Percentiles rank a stretch among this genome's conserved stretches.
Conservation (phyloP, 2,888 invertebrate genomes). For the Lagria hirta region DNA sequence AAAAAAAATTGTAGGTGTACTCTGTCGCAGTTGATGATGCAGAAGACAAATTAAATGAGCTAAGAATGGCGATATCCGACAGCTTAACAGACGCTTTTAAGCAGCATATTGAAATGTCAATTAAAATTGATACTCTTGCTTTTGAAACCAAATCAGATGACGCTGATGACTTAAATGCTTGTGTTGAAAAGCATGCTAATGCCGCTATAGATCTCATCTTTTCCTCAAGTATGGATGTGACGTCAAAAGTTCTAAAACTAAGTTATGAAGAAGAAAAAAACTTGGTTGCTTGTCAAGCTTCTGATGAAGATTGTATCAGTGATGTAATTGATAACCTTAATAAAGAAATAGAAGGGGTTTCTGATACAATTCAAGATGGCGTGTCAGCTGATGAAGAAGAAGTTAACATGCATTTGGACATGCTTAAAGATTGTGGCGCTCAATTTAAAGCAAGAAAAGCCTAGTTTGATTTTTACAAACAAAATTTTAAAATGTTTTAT, state of each 20-base stretch:
- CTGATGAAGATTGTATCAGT: constrained; percentile 4
- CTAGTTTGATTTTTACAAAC: too few species aligned
- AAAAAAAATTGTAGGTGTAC: too few species aligned
- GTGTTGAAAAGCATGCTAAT: constrained; percentile 5
- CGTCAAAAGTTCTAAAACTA: background rate
- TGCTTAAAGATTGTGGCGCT: too few species aligned
- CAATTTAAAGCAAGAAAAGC: too few species aligned
- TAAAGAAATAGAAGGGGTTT: background rate
- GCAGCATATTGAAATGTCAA: constrained; percentile 11
- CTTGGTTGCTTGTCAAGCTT: constrained; percentile 2
- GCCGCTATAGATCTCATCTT: constrained; percentile 2
- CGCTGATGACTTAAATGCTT: background rate
- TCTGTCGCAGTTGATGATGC: constrained; percentile 9
- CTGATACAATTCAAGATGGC: constrained; percentile 3
- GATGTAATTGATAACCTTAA: constrained; percentile 1
- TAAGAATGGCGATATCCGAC: constrained; percentile 5
- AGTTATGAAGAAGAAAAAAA: constrained; percentile 8
- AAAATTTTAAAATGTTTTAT: too few species aligned
- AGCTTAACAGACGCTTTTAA: constrained; percentile 8
- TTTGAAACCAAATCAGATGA: constrained; percentile 4
- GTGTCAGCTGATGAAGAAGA: constrained; percentile 5
- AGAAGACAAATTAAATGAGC: constrained; percentile 4
- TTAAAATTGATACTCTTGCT: constrained; percentile 5
- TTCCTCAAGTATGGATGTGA: background rate
- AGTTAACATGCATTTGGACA: too few species aligned